phyloP scores from a whole-genome alignment of 2,113 vertebrate species.

The Tychaedon coryphoeus region DNA sequence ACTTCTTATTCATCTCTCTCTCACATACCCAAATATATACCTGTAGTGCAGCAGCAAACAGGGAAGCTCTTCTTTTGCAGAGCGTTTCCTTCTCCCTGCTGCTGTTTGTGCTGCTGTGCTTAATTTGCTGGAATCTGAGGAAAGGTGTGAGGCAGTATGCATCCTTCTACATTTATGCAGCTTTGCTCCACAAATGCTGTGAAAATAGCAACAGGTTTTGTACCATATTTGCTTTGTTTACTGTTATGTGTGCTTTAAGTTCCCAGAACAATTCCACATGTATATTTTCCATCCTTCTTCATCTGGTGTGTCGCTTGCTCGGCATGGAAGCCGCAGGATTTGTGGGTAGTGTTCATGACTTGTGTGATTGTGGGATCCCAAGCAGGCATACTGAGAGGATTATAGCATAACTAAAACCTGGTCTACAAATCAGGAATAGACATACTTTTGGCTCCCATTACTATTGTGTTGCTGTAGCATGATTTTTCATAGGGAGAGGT shows the following conservation, averaged over 20 bases:
- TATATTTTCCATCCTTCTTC: constrained; percentile 67
- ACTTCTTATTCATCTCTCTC: not conserved
- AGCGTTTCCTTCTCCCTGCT: not conserved
- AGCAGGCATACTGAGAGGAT: constrained; percentile 63
- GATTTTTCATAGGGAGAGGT: constrained; percentile 42
- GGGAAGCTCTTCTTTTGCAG: not conserved
- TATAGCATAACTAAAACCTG: constrained; percentile 65
- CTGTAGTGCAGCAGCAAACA: not conserved
- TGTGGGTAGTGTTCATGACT: constrained; percentile 64
- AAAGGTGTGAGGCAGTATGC: constrained; percentile 50
- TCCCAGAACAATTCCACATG: constrained; percentile 68
- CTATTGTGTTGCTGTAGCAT: constrained; percentile 61
- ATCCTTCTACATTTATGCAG: constrained; percentile 36
- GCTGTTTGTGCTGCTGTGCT: constrained; percentile 55
- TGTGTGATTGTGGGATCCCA: constrained; percentile 54
- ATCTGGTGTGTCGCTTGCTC: constrained; percentile 64
- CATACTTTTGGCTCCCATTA: constrained; percentile 59
- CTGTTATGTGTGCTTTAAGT: constrained; percentile 63
- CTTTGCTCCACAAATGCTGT: constrained; percentile 53
- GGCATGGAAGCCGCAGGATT: constrained; percentile 23
- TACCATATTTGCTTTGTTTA: constrained; percentile 69
- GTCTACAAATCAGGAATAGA: constrained; percentile 61
- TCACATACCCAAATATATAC: not conserved
- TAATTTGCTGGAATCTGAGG: constrained; percentile 15
- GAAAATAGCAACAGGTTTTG: constrained; percentile 67